Conservation (phyloP, 1,140 invertebrate genomes). For the Penaeus japonicus region DNA sequence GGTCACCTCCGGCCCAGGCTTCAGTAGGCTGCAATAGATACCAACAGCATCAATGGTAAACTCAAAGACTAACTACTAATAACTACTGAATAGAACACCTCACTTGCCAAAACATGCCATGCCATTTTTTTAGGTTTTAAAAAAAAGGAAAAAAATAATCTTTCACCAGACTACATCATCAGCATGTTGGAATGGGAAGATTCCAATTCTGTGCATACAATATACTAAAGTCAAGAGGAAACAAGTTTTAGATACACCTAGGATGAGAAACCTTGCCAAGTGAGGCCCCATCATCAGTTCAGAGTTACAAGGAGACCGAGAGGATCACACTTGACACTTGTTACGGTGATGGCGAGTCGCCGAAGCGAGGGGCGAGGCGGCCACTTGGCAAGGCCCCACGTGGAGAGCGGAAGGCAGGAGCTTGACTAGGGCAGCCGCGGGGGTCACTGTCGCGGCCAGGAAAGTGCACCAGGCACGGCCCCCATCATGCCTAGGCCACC, state of each 20-base stretch:
- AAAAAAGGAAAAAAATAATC: constrained; percentile 24
- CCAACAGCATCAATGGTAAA: constrained; percentile 55
- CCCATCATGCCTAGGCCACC: constrained; percentile 53
- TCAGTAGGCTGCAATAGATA: constrained; percentile 57
- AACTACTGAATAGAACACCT: constrained; percentile 56
- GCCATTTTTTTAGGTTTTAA: constrained; percentile 19
- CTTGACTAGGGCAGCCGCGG: constrained; percentile 52
- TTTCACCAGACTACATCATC: constrained; percentile 50
- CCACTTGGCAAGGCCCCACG: constrained; percentile 55
- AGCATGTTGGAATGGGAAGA: constrained; percentile 55
- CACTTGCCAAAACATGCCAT: constrained; percentile 50
- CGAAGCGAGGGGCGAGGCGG: constrained; percentile 48
- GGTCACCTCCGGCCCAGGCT: constrained; percentile 50
- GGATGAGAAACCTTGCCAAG: constrained; percentile 55
- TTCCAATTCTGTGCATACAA: constrained; percentile 53
- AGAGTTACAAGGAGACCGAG: constrained; percentile 38
- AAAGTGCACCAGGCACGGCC: constrained; percentile 54
- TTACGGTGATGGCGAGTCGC: constrained; percentile 49
- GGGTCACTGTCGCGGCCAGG: constrained; percentile 53
- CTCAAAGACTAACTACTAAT: constrained; percentile 52
- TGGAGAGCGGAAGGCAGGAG: constrained; percentile 54
- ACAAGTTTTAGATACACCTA: constrained; percentile 48
- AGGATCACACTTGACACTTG: constrained; percentile 51
- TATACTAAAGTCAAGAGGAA: constrained; percentile 37
- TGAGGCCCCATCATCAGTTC: constrained; percentile 56